Base-by-base conservation (phyloP, 2,113 vertebrate genomes). In the Chaetops frenatus region DNA sequence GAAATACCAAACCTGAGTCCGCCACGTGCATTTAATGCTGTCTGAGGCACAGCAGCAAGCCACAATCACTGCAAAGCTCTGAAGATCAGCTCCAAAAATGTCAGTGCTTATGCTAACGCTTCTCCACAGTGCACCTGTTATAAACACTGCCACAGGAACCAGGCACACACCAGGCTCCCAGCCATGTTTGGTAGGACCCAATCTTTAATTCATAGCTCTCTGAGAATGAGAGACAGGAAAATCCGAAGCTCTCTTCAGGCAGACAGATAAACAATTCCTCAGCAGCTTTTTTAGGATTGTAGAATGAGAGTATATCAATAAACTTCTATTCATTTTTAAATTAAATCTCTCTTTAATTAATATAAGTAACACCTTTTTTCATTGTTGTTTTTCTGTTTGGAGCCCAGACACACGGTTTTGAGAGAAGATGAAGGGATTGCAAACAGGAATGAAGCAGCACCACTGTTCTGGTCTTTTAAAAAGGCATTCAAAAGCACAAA, bases 151-250 rank as follows among this genome's bases (percentile, higher is more conserved):
- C 51, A 29, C 6, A 28, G 31, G 5, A 82, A 7, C 22, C 6
- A 66, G 5, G 4, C 14, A 24, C 1, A 4, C 71, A n/a, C n/a
- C n/a, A n/a, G n/a, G 2, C 51, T 73, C 15, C 11, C 61, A 86
- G 22, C 2, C 15, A 0, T 3, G 3, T 17, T 69, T 35, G 44
- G 15, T 11, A 62, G n/a, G 2, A 86, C 15, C 8, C 16, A 11
- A 19, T 42, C 38, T 36, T 56, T 62, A 78, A 48, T 60, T 51
- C 19, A 28, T 6, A 51, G 22, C 10, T 53, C 15, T 50, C 27
- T 42, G 6, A 71, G 36, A 25, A 25, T 28, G 18, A 81, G 28
- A 48, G 66, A 77, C 7, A 69, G 36, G 10, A 70, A 53, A 5
- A 65, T 17, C 5, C 54, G 57, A 87, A 71, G 38, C 15, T 78